Conservation (phyloP, 2,888 invertebrate genomes). For the Nephrotoma appendiculata region DNA sequence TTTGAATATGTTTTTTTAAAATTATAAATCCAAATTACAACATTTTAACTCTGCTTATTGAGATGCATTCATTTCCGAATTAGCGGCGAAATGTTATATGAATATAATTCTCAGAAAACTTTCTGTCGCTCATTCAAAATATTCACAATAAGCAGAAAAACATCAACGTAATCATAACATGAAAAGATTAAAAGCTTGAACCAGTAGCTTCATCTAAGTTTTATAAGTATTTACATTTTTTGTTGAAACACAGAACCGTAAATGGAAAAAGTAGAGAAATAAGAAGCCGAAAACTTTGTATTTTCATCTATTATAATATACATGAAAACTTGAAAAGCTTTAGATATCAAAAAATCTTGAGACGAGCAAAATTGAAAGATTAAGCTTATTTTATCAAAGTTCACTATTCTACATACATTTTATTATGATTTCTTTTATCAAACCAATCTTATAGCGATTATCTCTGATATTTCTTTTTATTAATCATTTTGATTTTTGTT, state of each 20-base stretch:
- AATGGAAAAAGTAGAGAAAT: background rate
- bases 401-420: background rate
- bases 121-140: background rate
- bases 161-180: background rate
- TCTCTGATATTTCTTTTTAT: background rate
- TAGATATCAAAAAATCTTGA: background rate
- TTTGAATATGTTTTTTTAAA: too few species aligned
- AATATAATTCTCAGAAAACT: background rate
- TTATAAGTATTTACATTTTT: background rate
- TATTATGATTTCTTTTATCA: background rate
- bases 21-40: too few species aligned
- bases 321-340: background rate
- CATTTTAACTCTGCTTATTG: too few species aligned
- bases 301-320: background rate
- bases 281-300: background rate
- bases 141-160: background rate
- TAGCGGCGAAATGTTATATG: background rate
- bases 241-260: background rate
- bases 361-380: background rate
- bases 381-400: background rate
- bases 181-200: background rate
- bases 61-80: too few species aligned
- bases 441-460: background rate
- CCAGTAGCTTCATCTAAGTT: background rate
- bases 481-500: background rate